Evolutionary conservation across 1,140 invertebrate genomes (phyloP).

Genomic region (Scylla paramamosain): DNA sequence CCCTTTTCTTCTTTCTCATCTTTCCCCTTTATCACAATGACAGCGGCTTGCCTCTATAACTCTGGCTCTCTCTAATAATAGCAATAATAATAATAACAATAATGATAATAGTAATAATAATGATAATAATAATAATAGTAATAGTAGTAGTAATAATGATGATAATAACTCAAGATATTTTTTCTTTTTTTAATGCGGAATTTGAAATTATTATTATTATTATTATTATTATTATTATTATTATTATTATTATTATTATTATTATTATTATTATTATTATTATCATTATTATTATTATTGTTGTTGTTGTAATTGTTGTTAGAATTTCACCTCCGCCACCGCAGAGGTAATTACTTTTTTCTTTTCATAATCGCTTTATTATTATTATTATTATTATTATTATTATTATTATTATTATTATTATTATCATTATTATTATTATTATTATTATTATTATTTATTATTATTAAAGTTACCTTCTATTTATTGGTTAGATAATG

Average conservation of each 20-base stretch:
- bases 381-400: neutral
- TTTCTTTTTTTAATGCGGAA: neutral
- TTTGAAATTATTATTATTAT: no score
- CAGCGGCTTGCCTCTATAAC: no score
- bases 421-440: no score
- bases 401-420: no score
- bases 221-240: slow-evolving; percentile 8
- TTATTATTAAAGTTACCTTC: neutral
- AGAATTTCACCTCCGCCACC: no score
- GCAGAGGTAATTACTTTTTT: no score
- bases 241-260: no score
- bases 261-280: no score
- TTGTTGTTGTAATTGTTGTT: no score
- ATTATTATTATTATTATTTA: no score
- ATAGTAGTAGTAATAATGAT: neutral
- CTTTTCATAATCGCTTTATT: neutral
- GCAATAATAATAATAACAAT: neutral
- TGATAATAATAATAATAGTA: neutral
- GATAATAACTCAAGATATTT: neutral
- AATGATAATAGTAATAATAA: neutral
- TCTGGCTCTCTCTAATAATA: neutral
- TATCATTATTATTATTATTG: no score
- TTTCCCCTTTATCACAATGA: neutral
- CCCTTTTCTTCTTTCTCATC: neutral
- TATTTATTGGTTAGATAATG: neutral